Evolutionary conservation across 2,888 invertebrate genomes (phyloP), one percentile per base, ranked within the genome.

Genomic region (Arrhopalites spinosus): DNA sequence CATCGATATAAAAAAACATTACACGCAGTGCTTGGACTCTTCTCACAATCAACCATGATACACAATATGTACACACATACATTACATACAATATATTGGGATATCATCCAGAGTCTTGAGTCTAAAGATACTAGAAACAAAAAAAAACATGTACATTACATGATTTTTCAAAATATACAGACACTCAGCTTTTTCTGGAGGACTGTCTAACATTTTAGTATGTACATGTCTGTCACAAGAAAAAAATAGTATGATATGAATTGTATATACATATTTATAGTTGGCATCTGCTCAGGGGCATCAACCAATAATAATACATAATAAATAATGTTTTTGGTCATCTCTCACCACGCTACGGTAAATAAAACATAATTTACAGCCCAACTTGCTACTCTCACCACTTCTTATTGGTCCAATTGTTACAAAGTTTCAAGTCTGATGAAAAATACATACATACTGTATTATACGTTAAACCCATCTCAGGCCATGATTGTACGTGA

Each of bases 331-430:
- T 63, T 63, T 50, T 29, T 63, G 63, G 29, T 66, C 66, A 43
- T 66, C 66, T 45, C 45, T 66, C 66, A 66, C 66, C 66, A 66
- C 66, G 66, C 66, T 45, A 66, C 66, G 66, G 66, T 66, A 66
- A 66, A 66, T 66, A 66, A 66, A 20, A 66, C 66, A 66, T 66
- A 66, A 66, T 66, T 66, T 66, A 43, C 66, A 45, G 23, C 66
- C 59, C 20, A 59, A 59, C 25, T 25, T 59, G 13, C 25, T 59
- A 5, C 59, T 25, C 59, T 59, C 25, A 13, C 3, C 50, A 50
- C 50, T 50, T 17, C 17, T 50, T 50, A 50, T 50, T 50, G 50
- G 50, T n/a, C n/a, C 50, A 50, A 50, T 50, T 50, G 50, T 50
- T 50, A n/a, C n/a, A 50, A n/a, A 15, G 2, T 3, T 50, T 45